Evolutionary conservation across 2,888 invertebrate species (phyloP), one percentile per base, ranked within the genome.

Genomic region (Coenonympha glycerion): DNA sequence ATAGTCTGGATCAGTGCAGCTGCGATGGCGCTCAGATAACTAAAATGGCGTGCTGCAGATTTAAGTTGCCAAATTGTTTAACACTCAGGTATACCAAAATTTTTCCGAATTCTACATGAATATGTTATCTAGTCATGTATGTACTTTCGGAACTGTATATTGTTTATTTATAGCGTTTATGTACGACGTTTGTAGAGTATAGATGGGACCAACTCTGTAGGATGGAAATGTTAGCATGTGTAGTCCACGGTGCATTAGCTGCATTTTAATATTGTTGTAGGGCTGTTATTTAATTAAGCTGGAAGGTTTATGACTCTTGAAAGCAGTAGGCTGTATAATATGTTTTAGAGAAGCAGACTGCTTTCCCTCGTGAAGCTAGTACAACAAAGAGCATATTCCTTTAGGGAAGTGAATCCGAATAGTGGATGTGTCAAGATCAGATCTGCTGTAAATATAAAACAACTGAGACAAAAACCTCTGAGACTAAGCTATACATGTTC

Each of bases 51-150:
- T 24, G 34, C 49, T 50, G 24, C 49, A 52, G 30, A 54, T 49
- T 36, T 65, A 69, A 71, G 76, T 83, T 81, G 84, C 85, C 85
- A 84, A 84, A 84, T 81, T 80, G 76, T 83, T 75, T 74, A 77
- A 80, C n/a, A n/a, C 68, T 77, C 71, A 71, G 80, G 76, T 83
- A 79, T 84, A 84, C 84, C 85, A 84, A 85, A 86, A 80, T 82
- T 65, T 76, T 86, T 87, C 87, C 86, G 87, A 87, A 87, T 83
- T 83, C 85, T 87, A 76, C 87, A 87, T 87, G 87, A 85, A 84
- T 79, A 86, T 83, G 76, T 81, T 77, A 86, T 87, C 87, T 87
- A 87, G 87, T 86, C 87, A 72, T 85, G 86, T 87, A 86, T 84
- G 86, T 86, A 81, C 83, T 86, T 83, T 87, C 87, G 87, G 87